These are phyloP conservation scores for Chunga burmeisteri DNA, from an alignment of 2,113 vertebrate genomes.

Conservation along the genomic window DNA sequence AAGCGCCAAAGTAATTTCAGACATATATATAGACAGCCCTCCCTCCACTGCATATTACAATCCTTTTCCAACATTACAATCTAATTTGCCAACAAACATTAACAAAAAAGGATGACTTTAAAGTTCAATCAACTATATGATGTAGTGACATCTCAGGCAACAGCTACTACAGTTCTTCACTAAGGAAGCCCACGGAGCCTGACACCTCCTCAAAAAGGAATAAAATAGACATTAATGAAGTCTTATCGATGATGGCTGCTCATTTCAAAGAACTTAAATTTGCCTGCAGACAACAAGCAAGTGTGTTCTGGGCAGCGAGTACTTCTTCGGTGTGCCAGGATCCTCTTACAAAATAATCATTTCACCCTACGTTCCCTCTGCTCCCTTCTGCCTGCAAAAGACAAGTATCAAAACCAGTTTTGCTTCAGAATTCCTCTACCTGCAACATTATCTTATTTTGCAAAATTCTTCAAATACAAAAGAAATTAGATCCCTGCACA, in stretches of 20 bases:
- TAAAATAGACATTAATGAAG: background rate
- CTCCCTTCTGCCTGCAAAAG: background rate
- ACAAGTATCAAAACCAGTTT: background rate
- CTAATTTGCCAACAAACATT: background rate
- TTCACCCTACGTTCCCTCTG: background rate
- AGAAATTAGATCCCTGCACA: background rate
- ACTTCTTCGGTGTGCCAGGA: background rate
- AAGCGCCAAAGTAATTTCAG: background rate
- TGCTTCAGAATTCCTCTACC: background rate
- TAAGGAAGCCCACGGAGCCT: background rate
- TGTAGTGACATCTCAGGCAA: background rate
- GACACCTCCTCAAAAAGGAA: background rate
- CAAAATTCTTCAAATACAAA: background rate
- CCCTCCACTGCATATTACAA: background rate
- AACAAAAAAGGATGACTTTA: background rate
- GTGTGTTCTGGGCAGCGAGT: background rate
- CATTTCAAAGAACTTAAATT: background rate
- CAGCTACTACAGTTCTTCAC: background rate
- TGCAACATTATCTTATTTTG: background rate
- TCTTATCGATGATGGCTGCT: background rate
- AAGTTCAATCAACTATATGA: background rate
- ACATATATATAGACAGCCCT: background rate
- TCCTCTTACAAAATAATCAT: conserved; percentile 12
- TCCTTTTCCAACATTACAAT: background rate
- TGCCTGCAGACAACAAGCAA: background rate